phyloP scores from a whole-genome alignment of 2,113 vertebrate genomes.

The Chloropsis hardwickii region DNA sequence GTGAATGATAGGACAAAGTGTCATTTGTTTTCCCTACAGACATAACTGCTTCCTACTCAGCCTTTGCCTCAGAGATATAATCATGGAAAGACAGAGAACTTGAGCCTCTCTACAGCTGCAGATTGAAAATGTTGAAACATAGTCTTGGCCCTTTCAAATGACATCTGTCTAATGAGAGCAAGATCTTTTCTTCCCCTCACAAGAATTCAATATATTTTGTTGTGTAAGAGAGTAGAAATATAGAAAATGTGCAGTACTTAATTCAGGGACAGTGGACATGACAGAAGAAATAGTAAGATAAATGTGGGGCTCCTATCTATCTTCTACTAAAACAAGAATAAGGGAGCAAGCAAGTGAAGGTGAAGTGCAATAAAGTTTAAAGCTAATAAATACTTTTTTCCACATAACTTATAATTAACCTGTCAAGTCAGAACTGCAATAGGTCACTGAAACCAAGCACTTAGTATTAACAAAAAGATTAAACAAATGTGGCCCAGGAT shows the following conservation, averaged over 20 bases:
- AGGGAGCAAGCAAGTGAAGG: background rate
- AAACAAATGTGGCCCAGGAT: background rate
- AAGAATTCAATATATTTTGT: background rate
- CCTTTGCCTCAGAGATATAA: constrained; percentile 36
- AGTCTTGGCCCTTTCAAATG: constrained; percentile 19
- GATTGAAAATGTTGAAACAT: background rate
- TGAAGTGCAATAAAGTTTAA: background rate
- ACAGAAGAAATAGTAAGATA: constrained; percentile 1
- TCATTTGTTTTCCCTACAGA: constrained; percentile 38
- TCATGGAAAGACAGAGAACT: background rate
- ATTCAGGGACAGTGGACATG: background rate
- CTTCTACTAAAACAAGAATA: constrained; percentile 17
- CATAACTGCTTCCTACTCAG: constrained; percentile 34
- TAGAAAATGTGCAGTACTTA: background rate
- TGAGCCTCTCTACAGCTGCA: background rate
- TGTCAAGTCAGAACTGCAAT: background rate
- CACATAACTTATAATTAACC: background rate
- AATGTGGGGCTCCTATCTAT: background rate
- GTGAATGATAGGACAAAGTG: constrained; percentile 16
- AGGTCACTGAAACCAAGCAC: background rate
- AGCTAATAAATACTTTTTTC: background rate
- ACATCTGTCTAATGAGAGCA: constrained; percentile 20
- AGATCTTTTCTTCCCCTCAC: background rate
- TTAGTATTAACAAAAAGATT: background rate
- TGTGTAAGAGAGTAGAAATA: background rate